phyloP scores from a whole-genome alignment of 2,888 invertebrate genomes.

The Neoscelio sp. region DNA sequence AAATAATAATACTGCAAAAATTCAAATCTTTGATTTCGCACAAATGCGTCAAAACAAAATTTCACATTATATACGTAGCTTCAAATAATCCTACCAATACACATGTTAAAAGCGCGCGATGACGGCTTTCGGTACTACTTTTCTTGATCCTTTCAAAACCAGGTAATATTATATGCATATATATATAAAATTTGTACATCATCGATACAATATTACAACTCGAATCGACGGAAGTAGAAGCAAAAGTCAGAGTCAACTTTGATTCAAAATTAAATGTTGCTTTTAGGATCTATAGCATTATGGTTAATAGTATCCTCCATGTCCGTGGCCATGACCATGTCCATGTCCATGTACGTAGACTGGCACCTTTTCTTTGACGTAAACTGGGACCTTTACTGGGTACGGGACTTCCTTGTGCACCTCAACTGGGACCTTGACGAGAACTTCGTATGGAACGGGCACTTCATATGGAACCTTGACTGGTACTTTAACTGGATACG shows the following conservation, averaged over 20 bases:
- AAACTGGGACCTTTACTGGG: conserved; percentile 55
- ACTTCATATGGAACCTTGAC: conserved; percentile 75
- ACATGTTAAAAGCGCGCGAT: not conserved
- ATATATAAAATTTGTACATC: not conserved
- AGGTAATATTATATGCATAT: not conserved
- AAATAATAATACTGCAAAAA: conserved; percentile 10
- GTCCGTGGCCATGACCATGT: conserved; percentile 16
- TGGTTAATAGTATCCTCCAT: not conserved
- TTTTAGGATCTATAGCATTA: too few species aligned
- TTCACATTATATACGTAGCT: not conserved
- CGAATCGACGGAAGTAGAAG: not conserved
- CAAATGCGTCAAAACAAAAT: not conserved
- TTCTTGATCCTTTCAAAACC: not conserved
- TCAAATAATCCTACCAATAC: conserved; percentile 5
- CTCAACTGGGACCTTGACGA: conserved; percentile 73
- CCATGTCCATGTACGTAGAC: conserved; percentile 24
- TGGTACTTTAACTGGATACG: conserved; percentile 77
- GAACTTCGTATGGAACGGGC: conserved; percentile 76
- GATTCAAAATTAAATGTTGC: not conserved
- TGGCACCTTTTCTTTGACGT: conserved; percentile 56
- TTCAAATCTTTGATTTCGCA: not conserved
- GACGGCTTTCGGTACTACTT: not conserved
- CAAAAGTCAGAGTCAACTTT: conserved; percentile 1
- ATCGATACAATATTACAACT: not conserved
- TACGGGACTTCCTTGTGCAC: conserved; percentile 73